phyloP scores from a whole-genome alignment of 1,140 invertebrate genomes.

The Anoplolepis gracilipes region DNA sequence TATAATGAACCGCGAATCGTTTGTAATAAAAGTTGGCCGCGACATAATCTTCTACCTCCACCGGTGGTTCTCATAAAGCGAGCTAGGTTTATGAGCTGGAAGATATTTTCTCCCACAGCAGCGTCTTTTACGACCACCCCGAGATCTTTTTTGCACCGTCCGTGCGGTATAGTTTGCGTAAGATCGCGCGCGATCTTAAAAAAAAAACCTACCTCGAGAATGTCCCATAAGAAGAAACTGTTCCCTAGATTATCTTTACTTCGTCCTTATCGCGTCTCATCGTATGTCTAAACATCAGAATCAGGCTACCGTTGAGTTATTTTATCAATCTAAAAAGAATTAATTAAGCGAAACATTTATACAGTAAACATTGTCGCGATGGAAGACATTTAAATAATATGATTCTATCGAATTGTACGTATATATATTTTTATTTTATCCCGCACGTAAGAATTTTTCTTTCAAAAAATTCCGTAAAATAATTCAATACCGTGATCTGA shows the following conservation, averaged over 20 bases:
- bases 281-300: neutral
- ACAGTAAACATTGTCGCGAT: neutral
- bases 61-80: constrained; percentile 12
- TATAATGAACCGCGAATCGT: constrained; percentile 9
- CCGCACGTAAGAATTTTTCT: neutral
- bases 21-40: constrained; percentile 36
- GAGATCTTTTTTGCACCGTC: constrained; percentile 26
- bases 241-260: neutral
- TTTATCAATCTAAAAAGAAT: neutral
- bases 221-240: neutral
- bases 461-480: neutral
- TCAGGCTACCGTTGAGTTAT: neutral
- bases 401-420: no score
- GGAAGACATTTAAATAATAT: neutral
- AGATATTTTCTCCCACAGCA: constrained; percentile 22
- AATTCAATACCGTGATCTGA: neutral
- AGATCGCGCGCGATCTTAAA: neutral
- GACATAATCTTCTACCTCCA: constrained; percentile 8
- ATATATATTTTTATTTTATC: neutral
- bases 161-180: constrained; percentile 8
- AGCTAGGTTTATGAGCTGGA: constrained; percentile 49
- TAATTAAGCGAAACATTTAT: constrained; percentile 6
- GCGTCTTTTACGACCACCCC: constrained; percentile 23
- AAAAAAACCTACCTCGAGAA: neutral
- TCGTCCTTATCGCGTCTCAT: neutral